Evolutionary conservation across 2,113 vertebrate genomes (phyloP), one percentile per base, ranked within the genome.

Genomic region (Cyanocitta stelleri): DNA sequence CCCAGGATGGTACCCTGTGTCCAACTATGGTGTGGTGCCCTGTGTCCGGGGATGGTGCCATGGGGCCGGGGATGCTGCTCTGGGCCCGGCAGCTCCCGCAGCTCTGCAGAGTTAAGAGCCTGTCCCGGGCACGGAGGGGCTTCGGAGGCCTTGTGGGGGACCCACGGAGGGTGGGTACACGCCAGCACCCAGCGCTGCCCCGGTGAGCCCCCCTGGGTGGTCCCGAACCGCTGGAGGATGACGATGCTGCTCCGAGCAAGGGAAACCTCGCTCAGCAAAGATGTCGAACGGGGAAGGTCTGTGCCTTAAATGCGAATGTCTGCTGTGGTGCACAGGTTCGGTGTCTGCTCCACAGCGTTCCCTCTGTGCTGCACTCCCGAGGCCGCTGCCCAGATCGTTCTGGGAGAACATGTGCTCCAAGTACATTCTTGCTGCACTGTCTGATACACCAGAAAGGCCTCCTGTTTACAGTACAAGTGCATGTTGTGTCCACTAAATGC

Each of bases 251-350:
- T 32, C 11, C 46, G 3, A 61, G 64, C 51, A 1, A 16, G 55
- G 37, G 39, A 24, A 6, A 3, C 13, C 4, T 69, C 4, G 3
- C 62, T 26, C 22, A 3, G 68, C 8, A 1, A 15, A 10, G 5
- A 16, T 19, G 62, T 15, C 3, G 32, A 12, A 11, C 9, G 37
- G 43, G 63, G 29, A n/a, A 6, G 7, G 26, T 22, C 2, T 6
- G 0, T 8, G 5, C 30, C 27, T 1, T 4, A 16, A 4, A 5
- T 19, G 9, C 3, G 0, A 48, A 0, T 4, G 29, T 10, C 22
- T 24, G 3, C 15, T 7, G 68, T 27, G 63, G 32, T 22, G 39
- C 4, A 3, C 48, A 12, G 85, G 10, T 73, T 35, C 51, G 20
- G 33, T 29, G 67, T 7, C 24, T 39, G 76, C 59, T 73, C 46